Evolutionary conservation across 1,140 invertebrate genomes (phyloP).

Genomic region (Colletes latitarsis): DNA sequence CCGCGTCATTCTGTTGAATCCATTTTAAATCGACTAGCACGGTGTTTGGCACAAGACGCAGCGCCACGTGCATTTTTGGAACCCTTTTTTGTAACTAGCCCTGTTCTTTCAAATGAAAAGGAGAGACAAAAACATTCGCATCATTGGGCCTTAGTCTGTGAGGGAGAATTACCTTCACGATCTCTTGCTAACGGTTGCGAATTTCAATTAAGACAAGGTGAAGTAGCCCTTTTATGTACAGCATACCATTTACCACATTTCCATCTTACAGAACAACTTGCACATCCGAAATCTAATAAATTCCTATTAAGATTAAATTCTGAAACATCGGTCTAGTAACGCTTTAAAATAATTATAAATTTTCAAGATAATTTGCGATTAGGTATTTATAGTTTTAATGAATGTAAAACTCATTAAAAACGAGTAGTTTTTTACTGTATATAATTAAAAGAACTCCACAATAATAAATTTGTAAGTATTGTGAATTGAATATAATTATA

Average conservation of each 20-base stretch:
- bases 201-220: conserved; percentile 96
- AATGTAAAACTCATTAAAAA: conserved; percentile 21
- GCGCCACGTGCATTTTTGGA: conserved; percentile 96
- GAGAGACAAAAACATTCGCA: conserved; percentile 88
- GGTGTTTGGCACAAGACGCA: conserved; percentile 95
- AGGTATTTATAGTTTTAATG: conserved; percentile 10
- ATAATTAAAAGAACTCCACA: conserved; percentile 16
- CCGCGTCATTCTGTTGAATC: conserved; percentile 96
- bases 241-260: conserved; percentile 94
- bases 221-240: conserved; percentile 94
- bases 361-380: conserved; percentile 10
- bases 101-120: conserved; percentile 90
- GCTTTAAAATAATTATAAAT: not conserved
- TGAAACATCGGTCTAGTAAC: conserved; percentile 96
- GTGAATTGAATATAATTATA: conserved; percentile 20
- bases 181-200: conserved; percentile 90
- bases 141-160: conserved; percentile 96
- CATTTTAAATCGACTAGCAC: conserved; percentile 92
- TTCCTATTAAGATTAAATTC: conserved; percentile 97
- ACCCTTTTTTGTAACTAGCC: conserved; percentile 90
- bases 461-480: conserved; percentile 22
- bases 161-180: conserved; percentile 90
- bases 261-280: conserved; percentile 96
- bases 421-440: conserved; percentile 37
- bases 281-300: conserved; percentile 97